Percentiles rank a stretch among this genome's conserved stretches.
Conservation (phyloP, 2,113 vertebrate species). For the Bambusicola thoracicus region DNA sequence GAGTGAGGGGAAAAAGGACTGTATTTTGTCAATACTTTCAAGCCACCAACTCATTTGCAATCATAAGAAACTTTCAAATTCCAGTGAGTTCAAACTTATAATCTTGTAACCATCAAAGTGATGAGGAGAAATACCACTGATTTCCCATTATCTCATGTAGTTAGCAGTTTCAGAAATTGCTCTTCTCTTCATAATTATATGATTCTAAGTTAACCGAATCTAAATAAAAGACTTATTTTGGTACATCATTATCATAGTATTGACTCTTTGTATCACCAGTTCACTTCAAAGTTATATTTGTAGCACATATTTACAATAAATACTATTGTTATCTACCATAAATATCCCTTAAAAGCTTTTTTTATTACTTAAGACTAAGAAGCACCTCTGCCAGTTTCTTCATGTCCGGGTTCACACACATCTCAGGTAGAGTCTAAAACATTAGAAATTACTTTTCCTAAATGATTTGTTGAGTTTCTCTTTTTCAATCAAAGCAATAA, state of each 20-base stretch:
- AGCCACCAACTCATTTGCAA: background rate
- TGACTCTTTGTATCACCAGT: background rate
- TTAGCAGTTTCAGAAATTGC: background rate
- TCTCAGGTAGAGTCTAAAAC: background rate
- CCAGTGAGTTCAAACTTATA: background rate
- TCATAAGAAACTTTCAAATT: background rate
- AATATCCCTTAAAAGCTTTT: background rate
- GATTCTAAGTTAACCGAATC: background rate
- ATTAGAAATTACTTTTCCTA: background rate
- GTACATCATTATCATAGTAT: background rate
- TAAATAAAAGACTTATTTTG: background rate
- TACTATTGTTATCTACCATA: background rate
- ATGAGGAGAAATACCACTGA: background rate
- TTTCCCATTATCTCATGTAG: background rate
- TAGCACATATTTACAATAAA: background rate
- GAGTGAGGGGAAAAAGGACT: background rate
- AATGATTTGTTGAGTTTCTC: background rate
- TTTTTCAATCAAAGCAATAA: background rate
- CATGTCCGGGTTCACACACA: background rate
- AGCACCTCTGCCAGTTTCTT: background rate
- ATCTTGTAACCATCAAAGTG: background rate
- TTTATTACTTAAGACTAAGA: background rate
- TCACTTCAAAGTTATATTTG: background rate
- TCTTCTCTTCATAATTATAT: background rate
- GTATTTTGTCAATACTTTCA: background rate